A percentile compares a stretch with the other conserved stretches of the same genome.
These are phyloP conservation scores for Sycophila texana DNA, from an alignment of 2,888 invertebrate species.

Conservation along the genomic window DNA sequence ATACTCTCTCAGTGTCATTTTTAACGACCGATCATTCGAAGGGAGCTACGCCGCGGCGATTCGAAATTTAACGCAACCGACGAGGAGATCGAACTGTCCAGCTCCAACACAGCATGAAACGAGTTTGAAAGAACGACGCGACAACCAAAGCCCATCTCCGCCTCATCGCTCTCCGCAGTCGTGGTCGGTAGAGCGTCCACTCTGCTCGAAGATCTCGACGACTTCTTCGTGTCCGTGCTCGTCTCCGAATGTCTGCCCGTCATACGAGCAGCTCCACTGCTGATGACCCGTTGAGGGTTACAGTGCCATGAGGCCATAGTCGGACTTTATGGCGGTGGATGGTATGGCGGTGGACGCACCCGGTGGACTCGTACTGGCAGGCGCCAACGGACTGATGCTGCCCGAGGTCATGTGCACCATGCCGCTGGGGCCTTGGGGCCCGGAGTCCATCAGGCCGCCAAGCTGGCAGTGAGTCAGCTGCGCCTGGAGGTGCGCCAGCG, in stretches of 20 bases:
- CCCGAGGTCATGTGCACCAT: slow-evolving; percentile 70
- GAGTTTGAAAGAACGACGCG: not conserved
- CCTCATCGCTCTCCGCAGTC: slow-evolving; percentile 18
- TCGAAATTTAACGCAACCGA: no score
- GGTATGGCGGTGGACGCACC: slow-evolving; percentile 66
- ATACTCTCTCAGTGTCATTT: slow-evolving; percentile 5
- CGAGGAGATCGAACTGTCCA: slow-evolving; percentile 27
- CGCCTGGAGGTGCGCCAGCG: slow-evolving; percentile 76
- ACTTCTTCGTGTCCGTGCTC: not conserved
- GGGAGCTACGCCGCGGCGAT: no score
- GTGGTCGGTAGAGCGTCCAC: not conserved
- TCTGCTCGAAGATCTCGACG: slow-evolving; percentile 16
- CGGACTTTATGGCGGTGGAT: slow-evolving; percentile 86
- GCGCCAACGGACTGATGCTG: slow-evolving; percentile 73
- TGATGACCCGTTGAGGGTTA: slow-evolving; percentile 74
- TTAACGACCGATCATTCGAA: not conserved
- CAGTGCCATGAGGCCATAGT: slow-evolving; percentile 90
- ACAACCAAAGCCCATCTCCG: not conserved
- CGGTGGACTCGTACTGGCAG: slow-evolving; percentile 70
- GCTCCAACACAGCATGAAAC: not conserved
- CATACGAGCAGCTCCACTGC: not conserved
- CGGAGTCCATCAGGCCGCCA: slow-evolving; percentile 73
- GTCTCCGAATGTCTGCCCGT: not conserved
- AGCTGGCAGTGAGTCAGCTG: slow-evolving; percentile 74
- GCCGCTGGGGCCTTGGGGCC: slow-evolving; percentile 59